Base-by-base conservation (phyloP, 2,888 invertebrate species). In the Argyresthia albistria region DNA sequence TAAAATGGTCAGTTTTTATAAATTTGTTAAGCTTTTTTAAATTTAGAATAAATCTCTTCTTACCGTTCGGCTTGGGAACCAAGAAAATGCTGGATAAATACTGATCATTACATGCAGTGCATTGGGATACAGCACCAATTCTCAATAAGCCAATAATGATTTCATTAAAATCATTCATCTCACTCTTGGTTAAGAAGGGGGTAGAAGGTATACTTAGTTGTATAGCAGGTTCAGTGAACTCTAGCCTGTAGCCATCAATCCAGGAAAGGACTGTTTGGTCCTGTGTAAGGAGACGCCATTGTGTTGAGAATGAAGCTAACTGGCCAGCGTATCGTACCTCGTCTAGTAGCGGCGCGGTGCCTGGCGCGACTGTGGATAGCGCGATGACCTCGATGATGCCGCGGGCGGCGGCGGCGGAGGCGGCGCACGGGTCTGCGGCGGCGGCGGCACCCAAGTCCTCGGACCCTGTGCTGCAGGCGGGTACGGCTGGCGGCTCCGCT, bases 201-300 rank as follows among this genome's bases (percentile, higher is more conserved):
- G 11, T 15, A 8, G 15, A 8, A 12, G 25, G 25, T 50, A 6
- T 25, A 11, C 12, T 11, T 14, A 43, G 35, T 15, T 25, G n/a
- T 12, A 15, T 14, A 16, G 9, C 9, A 10, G 1, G 43, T 10
- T 14, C 35, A 9, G 8, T 7, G 15, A 14, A 35, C 8, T 25
- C 25, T 14, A 11, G 15, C 36, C 43, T 53, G n/a, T 52, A 51
- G 36, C 52, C 53, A 43, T 54, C 12, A 4, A 59, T 56, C 53
- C 54, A 59, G 12, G 55, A 55, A 1, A 57, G 43, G 42, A 60
- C 50, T 7, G 39, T 43, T 9, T 10, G 43, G n/a, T 60, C 59
- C n/a, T 51, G 11, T 10, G 58, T 57, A 8, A 57, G 56, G 2
- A 47, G 49, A 10, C 52, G 42, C 59, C 59, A 59, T 25, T 57